Evolutionary conservation across 2,797 vertebrate species (phyloP).

Genomic region (Saxicola maurus): DNA sequence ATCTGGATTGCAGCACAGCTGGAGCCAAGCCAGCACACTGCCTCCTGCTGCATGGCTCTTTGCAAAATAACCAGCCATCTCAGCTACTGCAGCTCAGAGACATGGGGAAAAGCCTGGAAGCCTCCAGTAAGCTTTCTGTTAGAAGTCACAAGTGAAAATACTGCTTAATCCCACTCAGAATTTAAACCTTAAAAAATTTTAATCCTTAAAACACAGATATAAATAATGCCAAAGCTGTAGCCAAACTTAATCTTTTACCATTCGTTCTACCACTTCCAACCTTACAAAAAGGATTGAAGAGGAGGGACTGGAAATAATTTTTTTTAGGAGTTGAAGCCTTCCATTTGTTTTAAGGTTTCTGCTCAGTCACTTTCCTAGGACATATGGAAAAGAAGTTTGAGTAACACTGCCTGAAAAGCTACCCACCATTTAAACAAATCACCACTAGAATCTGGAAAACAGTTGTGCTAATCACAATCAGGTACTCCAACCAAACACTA

Average conservation of each 20-base stretch:
- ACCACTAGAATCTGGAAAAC: not conserved
- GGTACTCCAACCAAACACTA: conserved; percentile 6
- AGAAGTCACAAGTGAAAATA: not conserved
- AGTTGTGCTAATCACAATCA: not conserved
- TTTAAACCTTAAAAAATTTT: not conserved
- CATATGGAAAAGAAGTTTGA: not conserved
- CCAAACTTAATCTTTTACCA: not conserved
- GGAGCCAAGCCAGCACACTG: not conserved
- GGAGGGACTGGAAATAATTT: not conserved
- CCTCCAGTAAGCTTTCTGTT: not conserved
- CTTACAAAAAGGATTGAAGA: not conserved
- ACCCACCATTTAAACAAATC: not conserved
- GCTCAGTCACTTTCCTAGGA: not conserved
- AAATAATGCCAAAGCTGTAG: not conserved
- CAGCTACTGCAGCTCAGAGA: not conserved
- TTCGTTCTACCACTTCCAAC: not conserved
- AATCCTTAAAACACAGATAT: not conserved
- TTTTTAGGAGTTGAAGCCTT: not conserved
- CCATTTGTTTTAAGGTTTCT: not conserved
- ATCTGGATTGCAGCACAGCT: not conserved
- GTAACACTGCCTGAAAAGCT: not conserved
- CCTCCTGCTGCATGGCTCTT: fast-evolving
- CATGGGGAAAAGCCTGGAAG: not conserved
- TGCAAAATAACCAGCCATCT: fast-evolving
- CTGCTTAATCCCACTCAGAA: not conserved